These are phyloP conservation scores for Tridacna gigas DNA, from an alignment of 2,888 invertebrate species.

Conservation along the genomic window DNA sequence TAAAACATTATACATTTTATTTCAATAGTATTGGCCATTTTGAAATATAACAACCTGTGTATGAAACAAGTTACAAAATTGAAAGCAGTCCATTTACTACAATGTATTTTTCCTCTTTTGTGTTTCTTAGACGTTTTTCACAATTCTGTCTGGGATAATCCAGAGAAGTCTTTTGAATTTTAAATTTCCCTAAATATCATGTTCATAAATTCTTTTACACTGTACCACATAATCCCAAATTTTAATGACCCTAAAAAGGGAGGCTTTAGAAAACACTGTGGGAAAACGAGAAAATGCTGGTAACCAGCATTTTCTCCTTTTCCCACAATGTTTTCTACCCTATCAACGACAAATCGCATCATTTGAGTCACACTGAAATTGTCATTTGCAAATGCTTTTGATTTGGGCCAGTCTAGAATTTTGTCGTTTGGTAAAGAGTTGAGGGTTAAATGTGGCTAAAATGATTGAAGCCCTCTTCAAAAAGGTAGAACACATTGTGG, in stretches of 20 bases:
- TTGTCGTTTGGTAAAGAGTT: too few species aligned
- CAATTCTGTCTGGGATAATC: too few species aligned
- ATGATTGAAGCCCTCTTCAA: too few species aligned
- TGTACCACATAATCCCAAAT: background rate
- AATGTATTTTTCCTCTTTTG: background rate
- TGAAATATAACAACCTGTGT: constrained; percentile 36
- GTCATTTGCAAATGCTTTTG: background rate
- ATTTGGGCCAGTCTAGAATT: background rate
- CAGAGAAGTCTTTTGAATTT: background rate
- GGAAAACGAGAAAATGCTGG: background rate
- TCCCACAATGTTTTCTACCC: background rate
- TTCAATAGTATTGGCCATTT: background rate
- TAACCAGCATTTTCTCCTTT: background rate
- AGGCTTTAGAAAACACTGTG: background rate
- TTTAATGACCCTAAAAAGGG: background rate
- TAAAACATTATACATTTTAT: background rate
- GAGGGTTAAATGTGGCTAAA: too few species aligned
- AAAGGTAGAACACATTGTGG: too few species aligned
- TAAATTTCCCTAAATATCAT: background rate
- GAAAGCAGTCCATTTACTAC: constrained; percentile 12
- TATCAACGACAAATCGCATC: background rate
- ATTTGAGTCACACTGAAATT: background rate
- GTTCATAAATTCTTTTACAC: background rate
- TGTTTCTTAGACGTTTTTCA: too few species aligned
- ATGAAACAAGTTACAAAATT: constrained; percentile 41